Base-by-base conservation (phyloP, 2,113 vertebrate species). In the Upupa epops region DNA sequence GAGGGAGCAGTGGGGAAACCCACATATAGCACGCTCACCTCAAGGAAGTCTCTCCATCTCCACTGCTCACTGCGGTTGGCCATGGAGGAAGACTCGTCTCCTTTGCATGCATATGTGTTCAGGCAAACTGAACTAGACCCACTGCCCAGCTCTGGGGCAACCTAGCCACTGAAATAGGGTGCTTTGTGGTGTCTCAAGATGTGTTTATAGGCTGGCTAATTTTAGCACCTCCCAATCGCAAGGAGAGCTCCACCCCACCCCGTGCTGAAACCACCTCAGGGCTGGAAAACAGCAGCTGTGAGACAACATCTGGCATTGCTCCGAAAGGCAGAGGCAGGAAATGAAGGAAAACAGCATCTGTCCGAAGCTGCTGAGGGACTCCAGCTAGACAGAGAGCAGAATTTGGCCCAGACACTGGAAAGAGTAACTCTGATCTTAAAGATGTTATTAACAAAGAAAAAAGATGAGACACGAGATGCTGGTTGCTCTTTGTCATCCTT, bases 361-460 rank as follows among this genome's bases (percentile, higher is more conserved):
- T 66, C 42, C 4, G 0, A 80, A 66, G 26, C 64, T 94, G 86
- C 80, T 2, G 42, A 93, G 86, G 83, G 86, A 83, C 86, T 81
- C 24, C 64, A 90, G 76, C 65, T 58, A 90, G 45, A 45, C 72
- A 77, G 60, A 77, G 48, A 82, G 34, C 45, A 77, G 20, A 65
- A 29, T 79, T 29, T 95, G 91, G 84, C 74, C 63, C 79, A 34
- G 81, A 40, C 0, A 0, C 55, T 93, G 86, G 81, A 87, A 96
- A 91, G 71, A 84, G n/a, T 40, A 90, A 93, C 58, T 86, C 72
- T 71, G 75, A 83, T 37, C 81, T 75, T 55, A 2, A 73, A 88
- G 61, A 69, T 32, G n/a, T 36, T 55, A 40, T 32, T 69, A n/a
- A 64, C 77, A 63, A 60, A 56, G 55, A 46, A 13, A n/a, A 31